Base-by-base conservation (phyloP, 2,888 invertebrate genomes). In the Bruchidius siliquastri region DNA sequence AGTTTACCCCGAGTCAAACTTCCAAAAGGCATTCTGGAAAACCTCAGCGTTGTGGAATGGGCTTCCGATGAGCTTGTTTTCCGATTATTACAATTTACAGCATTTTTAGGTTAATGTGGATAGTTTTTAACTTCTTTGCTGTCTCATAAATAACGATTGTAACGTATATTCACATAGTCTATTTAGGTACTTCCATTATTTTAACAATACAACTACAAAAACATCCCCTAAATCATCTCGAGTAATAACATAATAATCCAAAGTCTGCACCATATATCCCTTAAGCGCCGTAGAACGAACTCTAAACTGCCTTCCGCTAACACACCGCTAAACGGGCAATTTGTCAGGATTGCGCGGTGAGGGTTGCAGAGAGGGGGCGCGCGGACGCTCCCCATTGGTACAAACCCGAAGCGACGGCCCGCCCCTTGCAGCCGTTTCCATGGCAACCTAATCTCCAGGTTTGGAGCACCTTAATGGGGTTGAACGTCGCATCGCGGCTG, bases 291-390 rank as follows among this genome's bases (percentile, higher is more conserved):
- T 22, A 20, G 20, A 67, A 21, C 67, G 30, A 70, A 73, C 74
- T 78, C 78, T 68, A 78, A 82, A 82, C 83, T 83, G 75, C 73
- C 78, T 84, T 84, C 84, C 83, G 72, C 76, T 26, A 26, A 26
- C 30, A 84, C 83, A 84, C 82, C 82, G 80, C 77, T 83, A 83
- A 83, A 82, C 81, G 82, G 80, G 77, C 83, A 82, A 83, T 82
- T 83, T 83, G 76, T 75, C 75, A 4, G 8, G 26, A 26, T 49
- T 13, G 18, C 6, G 49, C n/a, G 49, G 49, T 8, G 49, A 13
- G 49, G 26, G 22, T 20, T 3, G 0, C 0, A 13, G 3, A n/a
- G n/a, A n/a, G n/a, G 22, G 20, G 21, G n/a, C 20, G 22, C 20
- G 67, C 20, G 22, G 21, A 20, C 21, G 69, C 20, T 4, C 30